A percentile compares a stretch with the other conserved stretches of the same genome.
Conservation (phyloP, 2,888 invertebrate genomes). For the Drosophila infuscata region DNA sequence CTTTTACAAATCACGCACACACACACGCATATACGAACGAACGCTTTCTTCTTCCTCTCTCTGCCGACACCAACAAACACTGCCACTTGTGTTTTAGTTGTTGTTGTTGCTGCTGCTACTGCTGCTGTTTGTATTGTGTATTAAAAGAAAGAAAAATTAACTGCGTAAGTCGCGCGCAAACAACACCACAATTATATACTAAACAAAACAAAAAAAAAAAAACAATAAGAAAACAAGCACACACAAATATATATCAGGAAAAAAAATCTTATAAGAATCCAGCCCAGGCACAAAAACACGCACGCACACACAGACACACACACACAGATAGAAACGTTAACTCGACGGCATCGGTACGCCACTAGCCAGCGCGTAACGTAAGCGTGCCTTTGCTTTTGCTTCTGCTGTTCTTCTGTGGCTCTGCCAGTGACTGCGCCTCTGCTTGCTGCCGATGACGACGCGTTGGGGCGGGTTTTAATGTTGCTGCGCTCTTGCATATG, state of each 20-base stretch:
- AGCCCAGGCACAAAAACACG: conserved; percentile 25
- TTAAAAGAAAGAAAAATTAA: conserved; percentile 48
- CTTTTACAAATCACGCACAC: conserved; percentile 22
- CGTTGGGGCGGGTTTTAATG: conserved; percentile 63
- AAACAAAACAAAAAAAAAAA: conserved; percentile 8
- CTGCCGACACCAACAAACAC: conserved; percentile 65
- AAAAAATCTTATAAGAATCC: conserved; percentile 51
- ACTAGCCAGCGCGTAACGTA: conserved; percentile 54
- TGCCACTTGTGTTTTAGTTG: conserved; percentile 61
- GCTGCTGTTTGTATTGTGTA: conserved; percentile 39
- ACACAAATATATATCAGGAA: conserved; percentile 27
- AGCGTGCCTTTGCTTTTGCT: conserved; percentile 57
- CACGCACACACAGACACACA: conserved; percentile 4
- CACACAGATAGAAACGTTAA: conserved; percentile 44
- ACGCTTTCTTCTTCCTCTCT: conserved; percentile 37
- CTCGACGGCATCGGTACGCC: conserved; percentile 50
- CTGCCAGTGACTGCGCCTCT: conserved; percentile 12
- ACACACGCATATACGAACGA: conserved; percentile 19
- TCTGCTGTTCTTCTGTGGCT: conserved; percentile 29
- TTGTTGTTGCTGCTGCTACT: conserved; percentile 51
- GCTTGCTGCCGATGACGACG: conserved; percentile 38
- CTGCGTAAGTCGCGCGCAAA: conserved; percentile 46
- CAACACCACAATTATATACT: conserved; percentile 12
- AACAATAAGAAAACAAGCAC: conserved; percentile 18
- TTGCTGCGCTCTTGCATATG: conserved; percentile 64